Conservation (phyloP, 1,140 invertebrate genomes). For the Pseudobourletiella spinata region DNA sequence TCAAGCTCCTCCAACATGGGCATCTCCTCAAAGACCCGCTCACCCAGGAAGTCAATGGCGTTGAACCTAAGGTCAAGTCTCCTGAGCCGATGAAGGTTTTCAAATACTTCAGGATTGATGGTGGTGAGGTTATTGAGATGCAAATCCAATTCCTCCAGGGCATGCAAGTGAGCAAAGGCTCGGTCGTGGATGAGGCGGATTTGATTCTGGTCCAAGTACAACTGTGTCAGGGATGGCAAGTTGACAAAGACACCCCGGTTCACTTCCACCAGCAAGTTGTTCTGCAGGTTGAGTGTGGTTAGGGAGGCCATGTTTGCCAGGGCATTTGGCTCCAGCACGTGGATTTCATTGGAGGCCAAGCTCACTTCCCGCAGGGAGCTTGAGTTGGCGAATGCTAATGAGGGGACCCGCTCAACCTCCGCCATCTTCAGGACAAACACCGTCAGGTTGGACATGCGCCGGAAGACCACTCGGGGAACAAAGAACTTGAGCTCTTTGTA, state of each 20-base stretch:
- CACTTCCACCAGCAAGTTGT: slow-evolving; percentile 61
- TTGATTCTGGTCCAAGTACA: slow-evolving; percentile 60
- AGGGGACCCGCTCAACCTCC: slow-evolving; percentile 13
- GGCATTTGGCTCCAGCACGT: slow-evolving; percentile 51
- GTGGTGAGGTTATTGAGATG: slow-evolving; percentile 58
- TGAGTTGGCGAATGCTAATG: slow-evolving; percentile 28
- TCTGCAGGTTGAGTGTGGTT: slow-evolving; percentile 55
- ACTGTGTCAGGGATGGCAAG: slow-evolving; percentile 54
- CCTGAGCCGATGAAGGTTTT: slow-evolving; percentile 52
- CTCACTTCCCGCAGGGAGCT: slow-evolving; percentile 46
- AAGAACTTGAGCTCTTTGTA: slow-evolving; percentile 10
- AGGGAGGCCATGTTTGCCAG: slow-evolving; percentile 58
- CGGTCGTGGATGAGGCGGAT: slow-evolving; percentile 59
- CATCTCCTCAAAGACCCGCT: slow-evolving; percentile 63
- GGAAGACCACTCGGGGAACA: slow-evolving; percentile 8
- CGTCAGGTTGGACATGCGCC: slow-evolving; percentile 10
- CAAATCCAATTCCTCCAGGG: slow-evolving; percentile 57
- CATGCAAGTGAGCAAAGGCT: slow-evolving; percentile 56
- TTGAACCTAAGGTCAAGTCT: slow-evolving; percentile 60
- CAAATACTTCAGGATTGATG: slow-evolving; percentile 58
- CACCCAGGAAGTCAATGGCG: slow-evolving; percentile 58
- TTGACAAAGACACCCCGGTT: slow-evolving; percentile 58
- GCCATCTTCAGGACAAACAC: slow-evolving; percentile 13
- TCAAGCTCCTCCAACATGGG: slow-evolving; percentile 58
- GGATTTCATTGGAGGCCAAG: slow-evolving; percentile 57